Conservation (phyloP, 2,888 invertebrate genomes). For the Byasa hedistus region DNA sequence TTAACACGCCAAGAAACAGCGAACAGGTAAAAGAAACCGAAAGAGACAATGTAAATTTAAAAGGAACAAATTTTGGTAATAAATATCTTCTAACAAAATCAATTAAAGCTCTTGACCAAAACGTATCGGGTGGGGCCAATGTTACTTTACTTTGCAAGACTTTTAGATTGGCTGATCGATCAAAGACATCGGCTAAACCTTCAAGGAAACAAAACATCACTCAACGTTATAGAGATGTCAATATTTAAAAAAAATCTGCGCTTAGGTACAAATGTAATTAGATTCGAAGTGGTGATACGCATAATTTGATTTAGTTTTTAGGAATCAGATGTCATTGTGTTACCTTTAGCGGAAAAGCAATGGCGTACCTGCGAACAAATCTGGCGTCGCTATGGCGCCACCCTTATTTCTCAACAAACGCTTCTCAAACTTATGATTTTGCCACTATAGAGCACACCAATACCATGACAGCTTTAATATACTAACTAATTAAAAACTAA, state of each 20-base stretch:
- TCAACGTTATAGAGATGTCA: background rate
- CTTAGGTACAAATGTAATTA: background rate
- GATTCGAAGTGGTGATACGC: background rate
- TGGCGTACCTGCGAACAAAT: slow-evolving; percentile 55
- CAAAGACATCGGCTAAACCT: slow-evolving; percentile 33
- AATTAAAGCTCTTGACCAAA: slow-evolving; percentile 64
- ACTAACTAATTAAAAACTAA: no score
- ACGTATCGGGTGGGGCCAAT: slow-evolving; percentile 62
- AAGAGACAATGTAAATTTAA: slow-evolving; percentile 42
- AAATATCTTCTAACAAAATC: slow-evolving; percentile 69
- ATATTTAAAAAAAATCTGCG: background rate
- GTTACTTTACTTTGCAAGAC: slow-evolving; percentile 73
- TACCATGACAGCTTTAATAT: no score
- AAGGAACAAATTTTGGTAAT: slow-evolving; percentile 51
- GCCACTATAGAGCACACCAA: no score
- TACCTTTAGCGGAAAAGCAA: slow-evolving; percentile 28
- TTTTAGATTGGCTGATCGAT: slow-evolving; percentile 60
- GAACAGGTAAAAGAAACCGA: slow-evolving; percentile 34
- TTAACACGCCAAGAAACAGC: slow-evolving; percentile 37
- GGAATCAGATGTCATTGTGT: slow-evolving; percentile 25
- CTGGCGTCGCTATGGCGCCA: slow-evolving; percentile 63
- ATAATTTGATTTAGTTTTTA: slow-evolving; percentile 27
- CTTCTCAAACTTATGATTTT: slow-evolving; percentile 43
- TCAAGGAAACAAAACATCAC: background rate
- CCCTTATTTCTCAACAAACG: slow-evolving; percentile 43